A percentile compares a stretch with the other conserved stretches of the same genome.
Evolutionary conservation across 2,888 invertebrate genomes (phyloP).

Genomic region (Gandaritis pyraliata): DNA sequence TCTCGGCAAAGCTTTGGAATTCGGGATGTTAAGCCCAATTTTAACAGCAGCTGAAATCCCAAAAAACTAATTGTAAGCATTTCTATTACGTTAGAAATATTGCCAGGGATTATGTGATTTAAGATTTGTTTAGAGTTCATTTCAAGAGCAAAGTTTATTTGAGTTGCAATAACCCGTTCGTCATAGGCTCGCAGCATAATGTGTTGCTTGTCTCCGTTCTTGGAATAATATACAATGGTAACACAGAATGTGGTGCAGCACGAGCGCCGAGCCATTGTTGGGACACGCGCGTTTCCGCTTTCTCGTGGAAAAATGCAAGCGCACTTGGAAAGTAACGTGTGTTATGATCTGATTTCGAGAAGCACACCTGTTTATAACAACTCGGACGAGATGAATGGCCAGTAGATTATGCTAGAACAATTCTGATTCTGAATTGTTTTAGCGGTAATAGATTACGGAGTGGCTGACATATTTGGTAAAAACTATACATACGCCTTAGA

Average conservation of each 20-base stretch:
- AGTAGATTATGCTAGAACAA: conserved; percentile 8
- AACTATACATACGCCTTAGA: background rate
- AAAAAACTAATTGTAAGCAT: conserved; percentile 16
- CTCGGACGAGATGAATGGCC: conserved; percentile 24
- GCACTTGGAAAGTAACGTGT: conserved; percentile 75
- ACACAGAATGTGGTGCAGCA: conserved; percentile 72
- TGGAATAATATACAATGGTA: conserved; percentile 73
- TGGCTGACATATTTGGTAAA: background rate
- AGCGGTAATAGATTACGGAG: conserved; percentile 1
- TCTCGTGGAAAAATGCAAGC: conserved; percentile 82
- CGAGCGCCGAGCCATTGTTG: conserved; percentile 74
- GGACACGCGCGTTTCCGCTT: conserved; percentile 82
- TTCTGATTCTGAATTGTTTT: conserved; percentile 19
- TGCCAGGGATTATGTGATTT: conserved; percentile 22
- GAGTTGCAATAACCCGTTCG: conserved; percentile 29
- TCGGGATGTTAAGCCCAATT: conserved; percentile 9
- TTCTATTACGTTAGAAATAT: conserved; percentile 19
- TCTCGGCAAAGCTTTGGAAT: conserved; percentile 15
- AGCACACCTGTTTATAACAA: conserved; percentile 39
- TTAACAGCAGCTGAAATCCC: conserved; percentile 5
- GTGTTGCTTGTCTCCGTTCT: conserved; percentile 61
- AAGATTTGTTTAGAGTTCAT: conserved; percentile 32
- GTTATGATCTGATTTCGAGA: conserved; percentile 57
- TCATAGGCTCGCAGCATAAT: conserved; percentile 29
- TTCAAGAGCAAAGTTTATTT: conserved; percentile 34